A percentile compares a stretch with the other conserved stretches of the same genome.
Evolutionary conservation across 2,888 invertebrate genomes (phyloP).

Genomic region (Meandrusa payeni): DNA sequence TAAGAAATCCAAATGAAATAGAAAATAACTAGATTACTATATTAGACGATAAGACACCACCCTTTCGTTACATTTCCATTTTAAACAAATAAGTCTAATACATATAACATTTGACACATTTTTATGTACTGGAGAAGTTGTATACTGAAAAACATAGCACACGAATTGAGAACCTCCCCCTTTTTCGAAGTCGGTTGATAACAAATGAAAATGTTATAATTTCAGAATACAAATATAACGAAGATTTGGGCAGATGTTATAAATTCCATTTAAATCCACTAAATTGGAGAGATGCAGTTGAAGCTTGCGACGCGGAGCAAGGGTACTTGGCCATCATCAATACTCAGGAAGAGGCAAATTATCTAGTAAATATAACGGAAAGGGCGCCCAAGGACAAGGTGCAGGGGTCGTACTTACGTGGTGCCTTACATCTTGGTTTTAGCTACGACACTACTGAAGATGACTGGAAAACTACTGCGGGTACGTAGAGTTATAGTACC

Average conservation of each 20-base stretch:
- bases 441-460: slow-evolving; percentile 28
- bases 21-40: no score
- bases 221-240: slow-evolving; percentile 51
- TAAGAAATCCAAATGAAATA: no score
- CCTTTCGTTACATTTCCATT: no score
- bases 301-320: slow-evolving; percentile 50
- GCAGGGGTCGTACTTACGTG: slow-evolving; percentile 36
- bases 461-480: slow-evolving; percentile 48
- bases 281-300: slow-evolving; percentile 55
- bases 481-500: no score
- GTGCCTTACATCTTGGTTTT: slow-evolving; percentile 44
- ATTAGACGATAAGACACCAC: no score
- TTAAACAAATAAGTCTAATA: no score
- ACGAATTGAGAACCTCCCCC: no score
- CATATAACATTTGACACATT: no score
- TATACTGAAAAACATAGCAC: no score
- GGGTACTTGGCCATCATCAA: slow-evolving; percentile 56
- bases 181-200: no score
- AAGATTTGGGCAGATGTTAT: slow-evolving; percentile 48
- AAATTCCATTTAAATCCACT: slow-evolving; percentile 52
- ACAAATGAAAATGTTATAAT: no score
- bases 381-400: slow-evolving; percentile 41
- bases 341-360: slow-evolving; percentile 44
- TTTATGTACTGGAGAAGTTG: no score
- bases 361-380: slow-evolving; percentile 41